Conservation (phyloP, 2,888 invertebrate genomes). For the Thyatira batis region DNA sequence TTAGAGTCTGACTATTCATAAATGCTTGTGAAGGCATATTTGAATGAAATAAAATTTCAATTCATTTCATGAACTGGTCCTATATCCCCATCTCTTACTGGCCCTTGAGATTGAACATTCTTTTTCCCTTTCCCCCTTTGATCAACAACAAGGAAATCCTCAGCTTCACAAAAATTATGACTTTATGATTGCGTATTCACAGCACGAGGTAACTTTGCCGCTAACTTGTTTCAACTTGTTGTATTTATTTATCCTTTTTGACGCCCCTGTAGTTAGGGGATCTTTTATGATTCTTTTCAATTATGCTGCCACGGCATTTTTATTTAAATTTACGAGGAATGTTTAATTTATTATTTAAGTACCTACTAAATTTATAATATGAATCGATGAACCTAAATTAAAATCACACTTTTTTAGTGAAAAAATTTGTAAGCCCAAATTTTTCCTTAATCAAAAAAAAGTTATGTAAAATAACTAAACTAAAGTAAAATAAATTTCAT, state of each 20-base stretch:
- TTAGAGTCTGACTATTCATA: too few relatives aligned
- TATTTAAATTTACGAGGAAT: slow-evolving; percentile 1
- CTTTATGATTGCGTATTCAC: slow-evolving; percentile 6
- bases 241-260: slow-evolving; percentile 5
- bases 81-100: background rate
- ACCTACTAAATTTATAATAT: too few relatives aligned
- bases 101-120: slow-evolving; percentile 8
- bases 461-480: too few relatives aligned
- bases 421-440: too few relatives aligned
- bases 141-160: slow-evolving; percentile 11
- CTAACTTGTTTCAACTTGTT: slow-evolving; percentile 2
- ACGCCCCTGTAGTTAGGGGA: background rate
- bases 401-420: too few relatives aligned
- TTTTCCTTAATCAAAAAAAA: too few relatives aligned
- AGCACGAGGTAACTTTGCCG: slow-evolving; percentile 5
- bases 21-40: too few relatives aligned
- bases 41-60: background rate
- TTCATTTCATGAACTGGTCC: background rate
- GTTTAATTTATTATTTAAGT: too few relatives aligned
- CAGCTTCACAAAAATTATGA: slow-evolving; percentile 5
- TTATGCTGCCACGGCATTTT: slow-evolving; percentile 8
- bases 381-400: too few relatives aligned
- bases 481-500: too few relatives aligned
- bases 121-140: background rate
- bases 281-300: background rate